These are phyloP conservation scores for Microtus ochrogaster DNA, from an alignment of 2,113 vertebrate species.

Conservation along the genomic window DNA sequence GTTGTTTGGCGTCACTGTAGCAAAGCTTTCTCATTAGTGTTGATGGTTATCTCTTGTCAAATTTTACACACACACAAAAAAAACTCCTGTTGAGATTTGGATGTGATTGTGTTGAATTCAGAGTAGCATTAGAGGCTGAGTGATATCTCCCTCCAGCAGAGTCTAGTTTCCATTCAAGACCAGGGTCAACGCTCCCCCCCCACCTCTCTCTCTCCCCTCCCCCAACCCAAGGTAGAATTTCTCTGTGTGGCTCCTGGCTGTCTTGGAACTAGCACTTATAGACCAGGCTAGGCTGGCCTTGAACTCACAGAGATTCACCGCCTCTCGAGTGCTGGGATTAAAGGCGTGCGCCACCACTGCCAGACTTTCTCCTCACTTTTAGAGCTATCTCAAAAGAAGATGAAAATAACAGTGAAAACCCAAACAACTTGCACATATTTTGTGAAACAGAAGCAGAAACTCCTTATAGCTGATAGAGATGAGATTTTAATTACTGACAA, in stretches of 20 bases:
- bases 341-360: too few relatives aligned
- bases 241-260: too few relatives aligned
- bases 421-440: background rate
- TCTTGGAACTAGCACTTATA: too few relatives aligned
- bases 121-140: background rate
- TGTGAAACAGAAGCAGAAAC: background rate
- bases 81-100: background rate
- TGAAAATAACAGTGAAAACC: background rate
- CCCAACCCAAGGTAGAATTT: too few relatives aligned
- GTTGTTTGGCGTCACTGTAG: background rate
- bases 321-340: too few relatives aligned
- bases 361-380: background rate
- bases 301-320: too few relatives aligned
- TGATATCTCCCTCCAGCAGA: background rate
- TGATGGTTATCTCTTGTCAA: background rate
- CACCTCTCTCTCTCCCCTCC: too few relatives aligned
- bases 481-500: background rate
- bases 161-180: background rate
- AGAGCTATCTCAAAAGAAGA: background rate
- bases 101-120: background rate
- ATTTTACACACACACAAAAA: background rate
- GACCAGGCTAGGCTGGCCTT: too few relatives aligned
- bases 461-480: background rate
- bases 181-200: background rate
- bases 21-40: background rate